phyloP scores from a whole-genome alignment of 2,113 vertebrate species.

The Larimichthys crocea region DNA sequence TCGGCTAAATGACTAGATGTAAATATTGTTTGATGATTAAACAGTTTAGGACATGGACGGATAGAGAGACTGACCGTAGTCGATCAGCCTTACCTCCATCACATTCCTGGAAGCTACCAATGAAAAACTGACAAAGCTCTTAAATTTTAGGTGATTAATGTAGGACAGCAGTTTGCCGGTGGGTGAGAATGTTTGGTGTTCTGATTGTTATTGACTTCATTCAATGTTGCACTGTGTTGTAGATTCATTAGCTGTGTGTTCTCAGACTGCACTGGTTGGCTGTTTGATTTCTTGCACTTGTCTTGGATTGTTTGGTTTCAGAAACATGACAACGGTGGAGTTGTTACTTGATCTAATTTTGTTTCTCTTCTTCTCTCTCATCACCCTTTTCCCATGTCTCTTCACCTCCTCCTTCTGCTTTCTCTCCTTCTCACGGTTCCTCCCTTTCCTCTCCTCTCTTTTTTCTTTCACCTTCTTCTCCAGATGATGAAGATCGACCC shows the following conservation, averaged over 20 bases:
- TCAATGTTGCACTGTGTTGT: background rate
- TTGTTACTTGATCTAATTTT: background rate
- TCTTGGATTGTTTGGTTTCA: constrained; percentile 2
- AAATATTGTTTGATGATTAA: background rate
- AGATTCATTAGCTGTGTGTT: background rate
- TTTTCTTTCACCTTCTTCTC: constrained; percentile 33
- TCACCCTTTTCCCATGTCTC: constrained; percentile 27
- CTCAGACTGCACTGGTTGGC: constrained; percentile 17
- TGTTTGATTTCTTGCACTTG: constrained; percentile 41
- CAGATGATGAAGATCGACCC: constrained; percentile 90
- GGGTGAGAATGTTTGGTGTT: background rate
- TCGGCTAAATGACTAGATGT: too few relatives aligned
- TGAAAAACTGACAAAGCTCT: background rate
- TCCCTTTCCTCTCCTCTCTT: background rate
- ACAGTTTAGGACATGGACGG: background rate
- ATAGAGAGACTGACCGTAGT: background rate
- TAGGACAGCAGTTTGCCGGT: background rate
- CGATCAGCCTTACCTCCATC: too few relatives aligned
- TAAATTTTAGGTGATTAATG: too few relatives aligned
- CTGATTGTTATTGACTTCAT: background rate
- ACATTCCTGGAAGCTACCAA: background rate
- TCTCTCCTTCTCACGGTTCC: background rate
- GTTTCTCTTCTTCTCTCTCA: constrained; percentile 19
- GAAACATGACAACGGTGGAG: background rate
- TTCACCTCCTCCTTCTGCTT: background rate